Base-by-base conservation (phyloP, 92 coral and sea anemone species). In the Epizoanthus rinbou region DNA sequence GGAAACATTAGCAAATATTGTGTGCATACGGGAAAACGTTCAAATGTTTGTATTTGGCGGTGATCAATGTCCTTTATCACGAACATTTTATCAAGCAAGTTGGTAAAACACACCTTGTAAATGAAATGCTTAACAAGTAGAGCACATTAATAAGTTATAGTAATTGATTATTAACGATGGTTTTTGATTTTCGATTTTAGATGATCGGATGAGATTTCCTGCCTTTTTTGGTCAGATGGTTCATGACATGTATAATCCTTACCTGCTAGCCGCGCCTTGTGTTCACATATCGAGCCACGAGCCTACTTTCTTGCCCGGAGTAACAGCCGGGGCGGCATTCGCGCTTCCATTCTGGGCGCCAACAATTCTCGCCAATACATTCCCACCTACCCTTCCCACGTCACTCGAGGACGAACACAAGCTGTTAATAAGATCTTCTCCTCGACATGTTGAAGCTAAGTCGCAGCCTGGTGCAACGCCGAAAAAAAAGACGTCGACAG, bases 281-380 rank as follows among this genome's bases (percentile, higher is more conserved):
- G 64, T 80, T 25, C 85, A 85, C 14, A 60, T 80, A 24, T 84
- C 90, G 19, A 72, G 86, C 21, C 94, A 90, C 60, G 82, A 43
- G 13, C 7, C 69, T 22, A 21, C 90, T 21, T 83, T 78, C 67
- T 73, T 75, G 25, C 39, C 91, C 9, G 64, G 84, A 6, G 66
- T 59, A 2, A 50, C 75, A 9, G 62, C 87, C 50, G 88, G 80
- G 15, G 41, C 83, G 5, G 73, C 90, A 22, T 41, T 89, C 41
- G 73, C 91, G 6, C 67, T 87, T 23, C 95, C 93, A 0, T 85
- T 83, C 52, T 93, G 94, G 94, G 85, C 87, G 31, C 75, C 91
- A 8, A 68, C 65, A 63, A 85, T 63, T 86, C 87, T 84, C 28
- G 63, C 47, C 80, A 63, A 75, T 6, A 65, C 80, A 70, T 85